Conservation (phyloP, 2,888 invertebrate species). For the Eristalinus aeneus region DNA sequence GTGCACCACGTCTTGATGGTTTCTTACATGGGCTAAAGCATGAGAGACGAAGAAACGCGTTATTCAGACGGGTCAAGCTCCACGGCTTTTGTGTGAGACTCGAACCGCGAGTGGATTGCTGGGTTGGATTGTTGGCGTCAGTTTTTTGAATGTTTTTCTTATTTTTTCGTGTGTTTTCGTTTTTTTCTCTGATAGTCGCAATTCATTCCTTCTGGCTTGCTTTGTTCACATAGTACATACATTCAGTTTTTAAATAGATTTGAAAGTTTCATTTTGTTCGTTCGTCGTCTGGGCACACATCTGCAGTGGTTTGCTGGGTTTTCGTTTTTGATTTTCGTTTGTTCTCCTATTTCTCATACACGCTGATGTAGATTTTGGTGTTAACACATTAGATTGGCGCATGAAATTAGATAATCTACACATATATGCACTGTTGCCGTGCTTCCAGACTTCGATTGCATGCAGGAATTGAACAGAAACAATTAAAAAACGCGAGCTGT, state of each 20-base stretch:
- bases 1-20: not conserved
- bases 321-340: slow-evolving; percentile 23
- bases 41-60: slow-evolving; percentile 36
- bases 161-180: not conserved
- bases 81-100: slow-evolving; percentile 64
- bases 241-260: slow-evolving; percentile 48
- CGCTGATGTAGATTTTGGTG: slow-evolving; percentile 24
- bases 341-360: slow-evolving; percentile 1
- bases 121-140: slow-evolving; percentile 45
- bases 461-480: slow-evolving; percentile 30
- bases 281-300: slow-evolving; percentile 18
- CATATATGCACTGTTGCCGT: slow-evolving; percentile 38
- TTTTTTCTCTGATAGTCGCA: not conserved
- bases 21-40: slow-evolving; percentile 33
- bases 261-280: slow-evolving; percentile 52
- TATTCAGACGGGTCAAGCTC: slow-evolving; percentile 64
- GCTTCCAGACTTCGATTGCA: slow-evolving; percentile 12
- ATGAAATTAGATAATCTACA: slow-evolving; percentile 53
- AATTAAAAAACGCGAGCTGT: slow-evolving; percentile 13
- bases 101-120: slow-evolving; percentile 42
- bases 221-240: slow-evolving; percentile 14
- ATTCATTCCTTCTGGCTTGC: not conserved
- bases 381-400: slow-evolving; percentile 61
- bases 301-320: slow-evolving; percentile 4
- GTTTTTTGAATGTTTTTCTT: slow-evolving; percentile 44